phyloP scores from a whole-genome alignment of 2,797 vertebrate species.

The Pipistrellus pipistrellus region DNA sequence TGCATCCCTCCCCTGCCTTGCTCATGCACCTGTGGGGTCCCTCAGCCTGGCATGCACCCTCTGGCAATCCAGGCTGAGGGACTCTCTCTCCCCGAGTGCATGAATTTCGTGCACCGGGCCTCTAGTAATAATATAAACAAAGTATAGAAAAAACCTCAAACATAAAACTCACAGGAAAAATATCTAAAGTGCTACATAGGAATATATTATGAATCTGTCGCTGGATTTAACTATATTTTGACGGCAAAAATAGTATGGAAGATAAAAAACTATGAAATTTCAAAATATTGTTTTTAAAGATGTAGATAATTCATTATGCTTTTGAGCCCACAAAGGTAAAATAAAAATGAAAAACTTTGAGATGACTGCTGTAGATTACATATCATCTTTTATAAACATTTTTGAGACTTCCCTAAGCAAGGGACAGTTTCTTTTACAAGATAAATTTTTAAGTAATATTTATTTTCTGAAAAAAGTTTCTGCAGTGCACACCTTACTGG shows the following conservation, averaged over 20 bases:
- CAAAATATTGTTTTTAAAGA: constrained; percentile 51
- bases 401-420: constrained; percentile 9
- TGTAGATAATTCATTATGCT: background rate
- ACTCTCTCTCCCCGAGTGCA: too few species aligned
- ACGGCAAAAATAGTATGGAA: constrained; percentile 38
- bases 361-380: background rate
- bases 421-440: constrained; percentile 30
- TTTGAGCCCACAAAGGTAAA: constrained; percentile 33
- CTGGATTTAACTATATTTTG: background rate
- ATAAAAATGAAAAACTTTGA: constrained; percentile 46
- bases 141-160: background rate
- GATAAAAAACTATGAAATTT: background rate
- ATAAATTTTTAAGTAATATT: background rate
- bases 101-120: too few species aligned
- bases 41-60: too few species aligned
- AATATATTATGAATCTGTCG: background rate
- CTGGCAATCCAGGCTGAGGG: too few species aligned
- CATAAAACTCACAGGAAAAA: background rate
- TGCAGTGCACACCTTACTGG: background rate
- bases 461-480: background rate
- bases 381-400: constrained; percentile 4
- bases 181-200: background rate
- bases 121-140: constrained; percentile 2
- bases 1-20: too few species aligned
- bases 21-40: too few species aligned